Evolutionary conservation across 2,113 vertebrate genomes (phyloP), one percentile per base, ranked within the genome.

Genomic region (Okapia johnstoni): DNA sequence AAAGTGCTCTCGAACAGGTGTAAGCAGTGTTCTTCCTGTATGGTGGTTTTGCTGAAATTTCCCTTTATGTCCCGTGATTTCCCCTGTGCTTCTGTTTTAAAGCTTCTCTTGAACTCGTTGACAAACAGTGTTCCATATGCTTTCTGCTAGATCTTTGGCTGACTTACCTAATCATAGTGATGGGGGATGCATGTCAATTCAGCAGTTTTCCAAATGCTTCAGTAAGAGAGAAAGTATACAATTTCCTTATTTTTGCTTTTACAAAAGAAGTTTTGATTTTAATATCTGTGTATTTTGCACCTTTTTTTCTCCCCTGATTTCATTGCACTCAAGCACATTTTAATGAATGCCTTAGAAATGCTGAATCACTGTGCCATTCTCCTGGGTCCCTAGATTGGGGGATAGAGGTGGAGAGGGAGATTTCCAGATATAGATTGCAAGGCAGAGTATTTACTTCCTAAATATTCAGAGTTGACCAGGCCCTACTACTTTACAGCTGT

Each of bases 301-400:
- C 63, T 80, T 85, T 79, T 60, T 61, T 61, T 1, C 46, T 57
- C 25, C 15, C 11, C 86, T 36, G 61, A 61, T 93, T 94, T 83
- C 46, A 19, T 80, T 46, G 92, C 81, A 19, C 11, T 81, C 77
- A 52, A 94, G 80, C 96, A 93, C 50, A 80, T 96, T 94, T 94
- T 97, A 90, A 83, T 33, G 84, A 96, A 43, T 58, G 86, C 63
- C 25, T 77, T 66, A 66, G 93, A 98, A 97, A 85, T 98, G 98
- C 98, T 98, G 98, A 98, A 28, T 98, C 98, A 98, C 76, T 77
- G 79, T 96, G 89, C 58, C 25, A 30, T 48, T 77, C 85, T 94
- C 83, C 16, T 81, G 46, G 80, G 92, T 95, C 55, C 58, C 88
- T 81, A 19, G 61, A 40, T 33, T 57, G 46, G 90, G 88, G 88